These are phyloP conservation scores for Drosophila longiperda DNA, from an alignment of 2,888 invertebrate genomes.

Conservation along the genomic window DNA sequence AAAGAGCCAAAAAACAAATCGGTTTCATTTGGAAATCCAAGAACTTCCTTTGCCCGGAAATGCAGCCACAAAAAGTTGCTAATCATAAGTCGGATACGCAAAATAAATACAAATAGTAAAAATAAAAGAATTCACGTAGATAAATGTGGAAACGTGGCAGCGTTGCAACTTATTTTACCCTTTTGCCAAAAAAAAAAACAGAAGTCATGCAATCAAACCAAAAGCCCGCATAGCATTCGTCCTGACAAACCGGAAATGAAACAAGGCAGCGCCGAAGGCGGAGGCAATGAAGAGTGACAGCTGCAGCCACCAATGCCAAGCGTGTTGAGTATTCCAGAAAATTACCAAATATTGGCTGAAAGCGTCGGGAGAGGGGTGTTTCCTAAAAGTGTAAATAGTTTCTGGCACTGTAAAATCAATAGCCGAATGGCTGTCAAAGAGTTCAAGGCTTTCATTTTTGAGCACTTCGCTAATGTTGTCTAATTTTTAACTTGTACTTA, in stretches of 20 bases:
- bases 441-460: constrained; percentile 42
- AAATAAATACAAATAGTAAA: constrained; percentile 5
- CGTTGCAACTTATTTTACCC: constrained; percentile 11
- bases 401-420: constrained; percentile 47
- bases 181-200: constrained; percentile 4
- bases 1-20: not conserved
- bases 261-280: constrained; percentile 30
- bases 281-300: constrained; percentile 41
- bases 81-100: constrained; percentile 28
- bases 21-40: constrained; percentile 9
- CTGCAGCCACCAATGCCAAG: constrained; percentile 41
- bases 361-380: not conserved
- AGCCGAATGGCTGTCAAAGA: constrained; percentile 18
- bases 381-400: constrained; percentile 33
- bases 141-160: constrained; percentile 29
- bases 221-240: constrained; percentile 30
- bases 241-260: constrained; percentile 60
- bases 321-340: constrained; percentile 7
- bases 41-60: constrained; percentile 40
- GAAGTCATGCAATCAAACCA: constrained; percentile 7
- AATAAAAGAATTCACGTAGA: constrained; percentile 13
- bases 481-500: not conserved
- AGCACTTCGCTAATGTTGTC: not conserved
- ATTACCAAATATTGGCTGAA: not conserved
- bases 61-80: constrained; percentile 41